Percentiles rank a stretch among this genome's conserved stretches.
Evolutionary conservation across 2,888 invertebrate species (phyloP).

Genomic region (Steromphala cineraria): DNA sequence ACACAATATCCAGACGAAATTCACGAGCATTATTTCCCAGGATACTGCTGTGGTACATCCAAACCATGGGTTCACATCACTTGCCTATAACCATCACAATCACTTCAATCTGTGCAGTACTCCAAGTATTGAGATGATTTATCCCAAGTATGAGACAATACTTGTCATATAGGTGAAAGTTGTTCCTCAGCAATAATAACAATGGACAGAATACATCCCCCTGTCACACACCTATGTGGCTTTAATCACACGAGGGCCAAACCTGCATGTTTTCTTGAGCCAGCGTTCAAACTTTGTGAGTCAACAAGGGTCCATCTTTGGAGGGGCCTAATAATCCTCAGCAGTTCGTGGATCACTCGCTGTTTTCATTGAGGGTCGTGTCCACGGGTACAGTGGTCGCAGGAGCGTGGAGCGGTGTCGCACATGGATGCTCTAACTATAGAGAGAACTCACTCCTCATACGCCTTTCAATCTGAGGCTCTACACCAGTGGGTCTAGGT

Average conservation of each 20-base stretch:
- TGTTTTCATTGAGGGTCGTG: slow-evolving; percentile 7
- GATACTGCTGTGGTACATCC: too few species aligned
- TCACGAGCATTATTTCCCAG: too few species aligned
- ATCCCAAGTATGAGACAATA: too few species aligned
- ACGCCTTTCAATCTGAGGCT: slow-evolving; percentile 18
- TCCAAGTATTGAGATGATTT: too few species aligned
- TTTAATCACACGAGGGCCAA: neutral
- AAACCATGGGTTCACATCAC: too few species aligned
- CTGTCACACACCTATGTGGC: neutral
- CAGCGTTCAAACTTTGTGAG: neutral
- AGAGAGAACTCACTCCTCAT: neutral
- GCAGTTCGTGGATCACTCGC: neutral
- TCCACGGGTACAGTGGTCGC: neutral
- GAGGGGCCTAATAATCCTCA: neutral
- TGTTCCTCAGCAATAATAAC: neutral
- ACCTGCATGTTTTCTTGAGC: neutral
- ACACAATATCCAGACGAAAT: too few species aligned
- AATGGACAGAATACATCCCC: neutral
- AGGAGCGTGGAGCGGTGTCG: neutral
- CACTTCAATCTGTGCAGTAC: too few species aligned
- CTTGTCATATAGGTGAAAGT: neutral
- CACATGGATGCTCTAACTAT: slow-evolving; percentile 18
- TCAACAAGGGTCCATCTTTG: neutral
- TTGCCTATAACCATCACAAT: too few species aligned
- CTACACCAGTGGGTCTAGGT: neutral